These are phyloP conservation scores for Beris morrisii DNA, from an alignment of 2,888 invertebrate species.

Conservation along the genomic window DNA sequence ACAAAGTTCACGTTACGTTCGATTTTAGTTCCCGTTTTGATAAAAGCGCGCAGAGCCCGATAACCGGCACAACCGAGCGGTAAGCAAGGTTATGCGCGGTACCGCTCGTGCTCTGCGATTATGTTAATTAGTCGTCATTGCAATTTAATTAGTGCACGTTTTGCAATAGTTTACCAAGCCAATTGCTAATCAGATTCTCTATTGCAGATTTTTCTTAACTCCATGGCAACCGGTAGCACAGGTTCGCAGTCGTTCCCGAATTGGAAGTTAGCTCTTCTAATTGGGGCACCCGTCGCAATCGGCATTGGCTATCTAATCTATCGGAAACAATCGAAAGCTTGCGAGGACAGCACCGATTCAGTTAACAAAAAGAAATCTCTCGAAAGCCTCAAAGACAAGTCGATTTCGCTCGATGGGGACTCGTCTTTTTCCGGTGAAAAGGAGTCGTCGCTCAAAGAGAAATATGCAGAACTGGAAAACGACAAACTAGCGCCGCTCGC, in stretches of 20 bases:
- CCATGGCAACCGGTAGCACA: constrained; percentile 45
- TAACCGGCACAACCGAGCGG: not conserved
- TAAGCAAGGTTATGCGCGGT: not conserved
- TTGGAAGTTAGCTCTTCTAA: constrained; percentile 84
- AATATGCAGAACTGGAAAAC: constrained; percentile 45
- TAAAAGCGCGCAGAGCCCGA: not conserved
- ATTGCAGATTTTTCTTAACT: constrained; percentile 2
- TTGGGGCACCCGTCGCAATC: constrained; percentile 81
- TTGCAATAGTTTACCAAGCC: not conserved
- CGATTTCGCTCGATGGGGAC: constrained; percentile 62
- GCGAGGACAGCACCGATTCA: constrained; percentile 45
- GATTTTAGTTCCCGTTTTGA: not conserved
- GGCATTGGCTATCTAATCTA: constrained; percentile 67
- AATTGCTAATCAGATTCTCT: not conserved
- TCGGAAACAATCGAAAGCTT: constrained; percentile 22
- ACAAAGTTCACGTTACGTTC: constrained; percentile 3
- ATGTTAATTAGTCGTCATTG: not conserved
- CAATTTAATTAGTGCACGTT: not conserved
- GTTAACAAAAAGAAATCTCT: constrained; percentile 61
- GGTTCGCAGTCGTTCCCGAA: constrained; percentile 68
- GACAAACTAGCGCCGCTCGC: constrained; percentile 64
- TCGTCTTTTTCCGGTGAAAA: constrained; percentile 58
- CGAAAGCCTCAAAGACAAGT: constrained; percentile 60
- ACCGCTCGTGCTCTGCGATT: not conserved
- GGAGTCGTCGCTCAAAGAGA: constrained; percentile 45